These are phyloP conservation scores for Pithys albifrons DNA, from an alignment of 2,113 vertebrate genomes.

Conservation along the genomic window DNA sequence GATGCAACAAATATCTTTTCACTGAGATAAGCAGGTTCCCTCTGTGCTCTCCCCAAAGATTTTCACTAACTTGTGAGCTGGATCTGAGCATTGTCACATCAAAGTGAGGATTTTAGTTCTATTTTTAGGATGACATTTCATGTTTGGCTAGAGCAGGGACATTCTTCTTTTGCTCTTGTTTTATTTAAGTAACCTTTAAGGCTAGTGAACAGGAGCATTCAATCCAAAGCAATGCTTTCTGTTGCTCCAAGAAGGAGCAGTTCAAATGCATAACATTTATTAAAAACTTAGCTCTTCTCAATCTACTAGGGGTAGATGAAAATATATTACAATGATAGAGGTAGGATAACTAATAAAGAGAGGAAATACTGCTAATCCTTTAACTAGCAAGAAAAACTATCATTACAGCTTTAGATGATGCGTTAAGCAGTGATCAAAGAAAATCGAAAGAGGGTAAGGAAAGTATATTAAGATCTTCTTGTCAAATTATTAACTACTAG, in stretches of 20 bases:
- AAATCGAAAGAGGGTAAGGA: neutral
- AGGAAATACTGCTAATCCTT: neutral
- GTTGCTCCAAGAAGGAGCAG: neutral
- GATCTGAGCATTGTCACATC: neutral
- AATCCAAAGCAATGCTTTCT: neutral
- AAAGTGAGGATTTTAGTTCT: conserved; percentile 5
- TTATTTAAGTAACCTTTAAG: conserved; percentile 44
- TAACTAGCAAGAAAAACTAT: neutral
- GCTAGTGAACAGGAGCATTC: conserved; percentile 1
- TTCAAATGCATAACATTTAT: neutral
- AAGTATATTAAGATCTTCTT: neutral
- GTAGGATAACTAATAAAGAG: neutral
- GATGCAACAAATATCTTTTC: neutral
- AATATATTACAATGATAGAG: neutral
- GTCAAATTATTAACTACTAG: neutral
- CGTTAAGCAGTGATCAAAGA: neutral
- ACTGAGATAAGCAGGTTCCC: neutral
- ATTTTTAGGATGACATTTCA: conserved; percentile 15
- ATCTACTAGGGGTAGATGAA: neutral
- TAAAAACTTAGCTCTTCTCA: neutral
- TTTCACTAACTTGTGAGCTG: neutral
- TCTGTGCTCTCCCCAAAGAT: neutral
- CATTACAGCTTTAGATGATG: neutral
- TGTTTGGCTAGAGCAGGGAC: neutral
- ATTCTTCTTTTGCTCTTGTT: conserved; percentile 34